Evolutionary conservation across 2,113 vertebrate species (phyloP), one percentile per base, ranked within the genome.

Genomic region (Catharus bicknelli): DNA sequence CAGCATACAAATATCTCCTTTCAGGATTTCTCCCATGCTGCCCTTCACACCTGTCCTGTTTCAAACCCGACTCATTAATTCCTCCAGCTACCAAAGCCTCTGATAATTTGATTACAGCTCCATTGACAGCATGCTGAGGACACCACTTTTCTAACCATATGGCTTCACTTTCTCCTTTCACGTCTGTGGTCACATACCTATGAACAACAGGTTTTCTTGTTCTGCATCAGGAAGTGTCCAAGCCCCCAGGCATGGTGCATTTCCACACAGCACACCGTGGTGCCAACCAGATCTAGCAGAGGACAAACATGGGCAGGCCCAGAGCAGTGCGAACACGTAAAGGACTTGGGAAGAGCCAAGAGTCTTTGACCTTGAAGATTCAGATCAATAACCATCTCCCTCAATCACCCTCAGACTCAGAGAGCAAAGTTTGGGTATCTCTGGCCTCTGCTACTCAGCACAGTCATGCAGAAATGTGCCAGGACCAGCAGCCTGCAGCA

Each of bases 31-130:
- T 83, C 50, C 29, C 2, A 1, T 13, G 13, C 36, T 76, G 74
- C 30, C 54, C 74, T 91, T 94, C 84, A 76, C 50, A 91, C 59
- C 43, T 64, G 66, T 86, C 86, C 59, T 63, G 47, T 67, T 69
- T 86, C 72, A 88, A 91, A 86, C 64, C 43, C 0, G 0, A 83
- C 58, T 80, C 42, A 36, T 29, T 88, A 93, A 93, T 58, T 91
- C 83, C 47, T 69, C 57, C 76, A 91, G 88, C n/a, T 73, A 51
- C 25, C 10, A 61, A 95, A 67, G 77, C 66, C 50, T 61, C 58
- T 2, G 1, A 78, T 83, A 74, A 86, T 77, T 77, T 58, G 50
- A 81, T 48, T 72, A 78, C 26, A 86, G 76, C 14, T 68, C 48
- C 43, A 40, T 2, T 53, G 77, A 32, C 45, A 45, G 32, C 1